Evolutionary conservation across 1,140 invertebrate genomes (phyloP), one percentile per base, ranked within the genome.

Genomic region (Chrysomallon squamiferum): DNA sequence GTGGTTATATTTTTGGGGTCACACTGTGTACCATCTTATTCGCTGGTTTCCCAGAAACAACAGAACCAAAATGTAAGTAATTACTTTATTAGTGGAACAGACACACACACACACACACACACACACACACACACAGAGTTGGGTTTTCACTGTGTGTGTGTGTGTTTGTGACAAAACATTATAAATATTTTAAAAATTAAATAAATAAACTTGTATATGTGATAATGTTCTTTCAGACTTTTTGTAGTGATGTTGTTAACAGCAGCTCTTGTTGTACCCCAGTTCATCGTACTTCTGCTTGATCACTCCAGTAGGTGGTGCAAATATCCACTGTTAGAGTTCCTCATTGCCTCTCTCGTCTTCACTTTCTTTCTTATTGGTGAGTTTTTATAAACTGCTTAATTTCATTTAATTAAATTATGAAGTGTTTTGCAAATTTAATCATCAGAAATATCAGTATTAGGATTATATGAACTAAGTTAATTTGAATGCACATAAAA

Each of bases 1-100:
- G 78, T 80, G 78, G 78, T 67, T 71, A 3, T 80, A 80, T 58
- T 64, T 72, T 25, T 78, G 72, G 72, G 65, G 72, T 25, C 78
- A 80, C 47, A 49, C 62, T 35, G 50, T 73, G 5, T 80, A 78
- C 43, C 78, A 80, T 56, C 68, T 78, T 2, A 66, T 76, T 13
- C 59, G 78, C 62, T 80, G 76, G 78, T 78, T 80, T 62, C 78
- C 78, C 32, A 54, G 65, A 27, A 70, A 75, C 64, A 80, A 80
- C 63, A 69, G 78, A 43, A 54, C 58, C 9, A 80, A 78, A 62
- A 78, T 78, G 78, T 80, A 65, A 71, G 75, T 78, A 20, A 25
- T 41, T 38, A n/a, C n/a, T n/a, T n/a, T n/a, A n/a, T n/a, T n/a
- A n/a, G n/a, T n/a, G n/a, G n/a, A n/a, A n/a, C n/a, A n/a, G n/a